Evolutionary conservation across 2,797 vertebrate species (phyloP), one percentile per base, ranked within the genome.

Genomic region (Loriculus beryllinus): DNA sequence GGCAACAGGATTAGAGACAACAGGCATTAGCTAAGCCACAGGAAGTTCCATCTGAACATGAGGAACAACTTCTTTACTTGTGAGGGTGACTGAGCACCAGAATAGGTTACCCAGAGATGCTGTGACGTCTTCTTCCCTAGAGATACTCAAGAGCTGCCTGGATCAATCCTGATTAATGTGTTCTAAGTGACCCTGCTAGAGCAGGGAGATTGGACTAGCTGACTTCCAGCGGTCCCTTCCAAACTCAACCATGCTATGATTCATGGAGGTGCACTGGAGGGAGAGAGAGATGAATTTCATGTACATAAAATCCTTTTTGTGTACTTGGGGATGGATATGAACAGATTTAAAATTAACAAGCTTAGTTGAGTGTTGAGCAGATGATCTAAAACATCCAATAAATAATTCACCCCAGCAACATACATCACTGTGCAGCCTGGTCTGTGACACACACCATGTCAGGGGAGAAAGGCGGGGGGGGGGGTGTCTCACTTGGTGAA

Each of bases 351-450:
- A 96, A 96, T 96, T 88, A 97, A 97, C 82, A 2, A 40, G 47
- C 72, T 97, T 82, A 88, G 92, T 96, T 86, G 64, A 93, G 68
- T 92, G 74, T 75, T 47, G 89, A 76, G 90, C 79, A 94, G 86
- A 70, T 90, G 87, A 97, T 96, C 88, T 92, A 92, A 94, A 94
- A 82, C 1, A 3, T 86, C 65, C 93, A 96, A 95, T 97, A 96
- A 97, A 97, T 97, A 97, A 98, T 97, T 97, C 47, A 97, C 94
- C 29, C 70, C 64, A 52, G 88, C 86, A 91, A 64, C 88, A 89
- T 90, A 93, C 86, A 88, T 96, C 94, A 91, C 87, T 29, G 60
- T 37, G 86, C 88, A 94, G 82, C 60, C 86, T 9, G 25, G 51
- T 47, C 62, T 86, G 39, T 72, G 91, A 91, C 0, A 0, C 69